Conservation (phyloP, 2,113 vertebrate genomes). For the Sorex fumeus region DNA sequence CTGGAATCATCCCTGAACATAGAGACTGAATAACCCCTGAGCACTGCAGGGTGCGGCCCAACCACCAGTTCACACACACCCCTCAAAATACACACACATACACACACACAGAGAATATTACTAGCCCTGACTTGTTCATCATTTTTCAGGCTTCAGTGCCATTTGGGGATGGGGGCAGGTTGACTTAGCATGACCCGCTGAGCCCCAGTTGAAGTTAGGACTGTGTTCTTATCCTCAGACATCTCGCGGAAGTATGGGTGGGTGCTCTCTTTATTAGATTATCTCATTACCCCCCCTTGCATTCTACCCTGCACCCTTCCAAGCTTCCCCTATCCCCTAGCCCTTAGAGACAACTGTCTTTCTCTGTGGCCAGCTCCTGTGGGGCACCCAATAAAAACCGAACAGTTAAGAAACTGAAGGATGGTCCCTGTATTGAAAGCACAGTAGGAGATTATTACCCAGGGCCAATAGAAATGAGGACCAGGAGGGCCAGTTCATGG, state of each 20-base stretch:
- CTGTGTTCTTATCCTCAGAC: background rate
- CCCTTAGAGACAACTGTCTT: background rate
- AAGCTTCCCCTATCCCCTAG: background rate
- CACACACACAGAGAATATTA: background rate
- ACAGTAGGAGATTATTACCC: too few relatives aligned
- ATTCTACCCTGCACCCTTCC: background rate
- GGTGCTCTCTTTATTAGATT: background rate
- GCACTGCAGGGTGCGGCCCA: too few relatives aligned
- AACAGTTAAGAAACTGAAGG: background rate
- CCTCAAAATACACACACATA: too few relatives aligned
- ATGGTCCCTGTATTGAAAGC: background rate
- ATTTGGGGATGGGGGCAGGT: background rate
- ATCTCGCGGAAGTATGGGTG: background rate
- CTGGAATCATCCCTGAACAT: too few relatives aligned
- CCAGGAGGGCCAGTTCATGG: too few relatives aligned
- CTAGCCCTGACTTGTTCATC: background rate
- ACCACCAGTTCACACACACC: too few relatives aligned
- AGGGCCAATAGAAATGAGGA: too few relatives aligned
- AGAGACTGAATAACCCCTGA: too few relatives aligned
- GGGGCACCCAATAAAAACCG: background rate
- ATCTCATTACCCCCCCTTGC: background rate
- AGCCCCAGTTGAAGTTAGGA: background rate
- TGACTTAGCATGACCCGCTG: background rate
- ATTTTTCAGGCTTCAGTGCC: background rate
- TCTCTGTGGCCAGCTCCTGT: background rate